Conservation (phyloP, 2,113 vertebrate species). For the Oceanodroma tethys region DNA sequence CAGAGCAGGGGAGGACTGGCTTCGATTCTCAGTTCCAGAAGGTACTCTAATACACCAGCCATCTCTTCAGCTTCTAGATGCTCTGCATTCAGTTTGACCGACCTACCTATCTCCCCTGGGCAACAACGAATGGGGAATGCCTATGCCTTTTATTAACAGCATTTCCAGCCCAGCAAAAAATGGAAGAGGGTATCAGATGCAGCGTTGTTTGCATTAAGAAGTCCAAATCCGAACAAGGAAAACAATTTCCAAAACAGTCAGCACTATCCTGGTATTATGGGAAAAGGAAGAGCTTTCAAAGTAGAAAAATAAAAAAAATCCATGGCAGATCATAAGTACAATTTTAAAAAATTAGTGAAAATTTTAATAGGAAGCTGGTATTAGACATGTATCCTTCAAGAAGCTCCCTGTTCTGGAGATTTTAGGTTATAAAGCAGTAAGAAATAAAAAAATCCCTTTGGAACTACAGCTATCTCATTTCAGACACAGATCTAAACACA, state of each 20-base stretch:
- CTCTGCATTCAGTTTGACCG: background rate
- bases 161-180: background rate
- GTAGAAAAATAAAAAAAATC: background rate
- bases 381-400: background rate
- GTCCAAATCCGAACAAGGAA: background rate
- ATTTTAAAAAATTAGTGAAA: background rate
- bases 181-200: background rate
- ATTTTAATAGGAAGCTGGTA: background rate
- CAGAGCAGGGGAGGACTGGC: background rate
- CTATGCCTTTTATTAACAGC: background rate
- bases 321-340: background rate
- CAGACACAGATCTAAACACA: background rate
- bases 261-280: background rate
- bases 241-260: background rate
- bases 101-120: background rate
- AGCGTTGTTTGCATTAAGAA: background rate
- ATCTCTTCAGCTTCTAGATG: background rate
- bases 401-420: background rate
- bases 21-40: background rate
- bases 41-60: background rate
- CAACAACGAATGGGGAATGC: background rate
- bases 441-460: background rate
- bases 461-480: background rate
- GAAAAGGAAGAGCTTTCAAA: conserved; percentile 5
- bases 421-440: background rate